Base-by-base conservation (phyloP, 2,113 vertebrate species). In the Choloepus hoffmanni region DNA sequence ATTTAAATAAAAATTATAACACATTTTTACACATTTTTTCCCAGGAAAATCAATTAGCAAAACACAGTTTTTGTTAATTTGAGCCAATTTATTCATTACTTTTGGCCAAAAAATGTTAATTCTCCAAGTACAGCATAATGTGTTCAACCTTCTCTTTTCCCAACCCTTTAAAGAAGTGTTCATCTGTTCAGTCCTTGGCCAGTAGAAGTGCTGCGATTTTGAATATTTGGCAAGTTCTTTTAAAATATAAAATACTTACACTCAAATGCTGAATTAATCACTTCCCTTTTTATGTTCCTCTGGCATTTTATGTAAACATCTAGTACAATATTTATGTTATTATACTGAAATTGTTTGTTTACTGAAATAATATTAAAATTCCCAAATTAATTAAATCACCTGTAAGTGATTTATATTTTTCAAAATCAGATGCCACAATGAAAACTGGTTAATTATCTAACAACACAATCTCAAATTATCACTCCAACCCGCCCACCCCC, bases 391-490 rank as follows among this genome's bases (percentile, higher is more conserved):
- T 77, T 82, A 93, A 95, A 93, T 89, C 84, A 95, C 33, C 70
- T 85, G 16, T 26, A 94, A 92, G 40, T 93, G 90, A 97, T 77
- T 91, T 79, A 33, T 74, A 96, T 76, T 95, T 96, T 95, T 91
- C 65, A 89, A 88, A 83, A 93, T 72, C 65, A 81, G 43, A 43
- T 53, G 36, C 40, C 48, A 89, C 15, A 72, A 12, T 73, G 63
- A 92, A 94, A 95, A 94, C 0, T 74, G 70, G 45, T 74, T 89
- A 84, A 53, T 91, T 92, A 93, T 87, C 87, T 95, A 92, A 97
- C 30, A 93, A 74, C 30, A 76, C 50, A 72, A 94, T 86, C 58
- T 89, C 92, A 94, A 92, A 87, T 93, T 53, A 81, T 89, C 15
- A 94, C 55, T 86, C 55, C 43, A 45, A 45, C 43, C 7, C 43